Conservation (phyloP, 2,113 vertebrate species). For the Scatophagus argus region DNA sequence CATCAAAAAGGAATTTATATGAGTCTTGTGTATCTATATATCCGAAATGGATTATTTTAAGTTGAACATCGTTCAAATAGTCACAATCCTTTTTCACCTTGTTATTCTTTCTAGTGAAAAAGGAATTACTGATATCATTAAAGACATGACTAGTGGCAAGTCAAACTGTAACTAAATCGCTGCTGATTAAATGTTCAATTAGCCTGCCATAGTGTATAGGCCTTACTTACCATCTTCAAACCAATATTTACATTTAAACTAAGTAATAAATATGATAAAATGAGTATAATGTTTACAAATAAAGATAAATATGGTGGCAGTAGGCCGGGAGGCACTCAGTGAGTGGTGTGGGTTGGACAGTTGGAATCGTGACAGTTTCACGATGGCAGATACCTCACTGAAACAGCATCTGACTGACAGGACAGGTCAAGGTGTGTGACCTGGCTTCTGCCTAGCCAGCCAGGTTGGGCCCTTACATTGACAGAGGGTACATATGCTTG, state of each 20-base stretch:
- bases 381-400: slow-evolving; percentile 28
- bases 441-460: slow-evolving; percentile 8
- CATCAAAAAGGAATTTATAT: too few species aligned
- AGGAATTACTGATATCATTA: too few species aligned
- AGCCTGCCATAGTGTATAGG: too few species aligned
- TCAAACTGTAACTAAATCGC: too few species aligned
- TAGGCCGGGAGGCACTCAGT: slow-evolving; percentile 57
- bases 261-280: slow-evolving; percentile 83
- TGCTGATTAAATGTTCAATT: too few species aligned
- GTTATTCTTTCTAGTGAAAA: too few species aligned
- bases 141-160: too few species aligned
- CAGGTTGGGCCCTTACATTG: slow-evolving; percentile 56
- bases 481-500: slow-evolving; percentile 22
- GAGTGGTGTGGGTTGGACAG: slow-evolving; percentile 23
- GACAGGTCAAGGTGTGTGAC: not conserved
- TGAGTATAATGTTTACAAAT: slow-evolving; percentile 61
- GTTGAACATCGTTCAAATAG: too few species aligned
- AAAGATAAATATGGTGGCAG: slow-evolving; percentile 71
- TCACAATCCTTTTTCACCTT: too few species aligned
- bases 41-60: too few species aligned
- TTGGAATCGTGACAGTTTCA: slow-evolving; percentile 38
- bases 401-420: slow-evolving; percentile 32
- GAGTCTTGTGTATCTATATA: too few species aligned
- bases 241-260: slow-evolving; percentile 76
- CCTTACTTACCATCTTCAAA: slow-evolving; percentile 56